These are phyloP conservation scores for Heliconius nattereri DNA, from an alignment of 1,140 invertebrate species.

Conservation along the genomic window DNA sequence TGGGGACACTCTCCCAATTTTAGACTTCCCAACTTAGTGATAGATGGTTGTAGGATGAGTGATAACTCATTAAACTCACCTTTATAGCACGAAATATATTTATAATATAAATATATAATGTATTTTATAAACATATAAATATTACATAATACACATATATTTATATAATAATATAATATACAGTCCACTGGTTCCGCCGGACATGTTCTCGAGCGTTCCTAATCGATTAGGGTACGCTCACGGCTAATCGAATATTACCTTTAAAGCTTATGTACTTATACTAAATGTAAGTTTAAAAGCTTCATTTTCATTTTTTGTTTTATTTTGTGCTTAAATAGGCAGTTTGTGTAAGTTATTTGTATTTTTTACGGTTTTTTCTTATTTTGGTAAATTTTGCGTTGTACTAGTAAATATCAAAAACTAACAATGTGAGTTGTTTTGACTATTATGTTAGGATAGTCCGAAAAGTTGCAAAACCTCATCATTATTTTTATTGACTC, in stretches of 20 bases:
- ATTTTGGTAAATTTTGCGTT: too few species aligned
- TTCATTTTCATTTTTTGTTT: not conserved
- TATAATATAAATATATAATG: not conserved
- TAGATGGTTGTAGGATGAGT: too few species aligned
- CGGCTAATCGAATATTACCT: conserved; percentile 5
- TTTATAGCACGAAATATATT: not conserved
- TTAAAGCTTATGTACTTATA: not conserved
- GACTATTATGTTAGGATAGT: too few species aligned
- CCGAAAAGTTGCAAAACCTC: too few species aligned
- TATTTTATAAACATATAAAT: not conserved
- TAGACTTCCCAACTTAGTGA: too few species aligned
- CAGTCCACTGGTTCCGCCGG: conserved; percentile 1
- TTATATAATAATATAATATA: not conserved
- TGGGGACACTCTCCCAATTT: too few species aligned
- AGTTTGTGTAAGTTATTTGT: not conserved
- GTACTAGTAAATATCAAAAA: too few species aligned
- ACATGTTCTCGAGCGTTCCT: not conserved
- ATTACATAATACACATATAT: not conserved
- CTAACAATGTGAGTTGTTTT: too few species aligned
- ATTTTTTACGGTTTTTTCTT: not conserved
- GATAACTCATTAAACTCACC: not conserved
- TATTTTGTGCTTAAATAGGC: not conserved
- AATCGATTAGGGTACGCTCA: not conserved
- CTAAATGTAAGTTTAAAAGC: not conserved
- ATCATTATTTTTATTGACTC: too few species aligned